phyloP scores from a whole-genome alignment of 2,797 vertebrate species.

The Cetoscarus ocellatus region DNA sequence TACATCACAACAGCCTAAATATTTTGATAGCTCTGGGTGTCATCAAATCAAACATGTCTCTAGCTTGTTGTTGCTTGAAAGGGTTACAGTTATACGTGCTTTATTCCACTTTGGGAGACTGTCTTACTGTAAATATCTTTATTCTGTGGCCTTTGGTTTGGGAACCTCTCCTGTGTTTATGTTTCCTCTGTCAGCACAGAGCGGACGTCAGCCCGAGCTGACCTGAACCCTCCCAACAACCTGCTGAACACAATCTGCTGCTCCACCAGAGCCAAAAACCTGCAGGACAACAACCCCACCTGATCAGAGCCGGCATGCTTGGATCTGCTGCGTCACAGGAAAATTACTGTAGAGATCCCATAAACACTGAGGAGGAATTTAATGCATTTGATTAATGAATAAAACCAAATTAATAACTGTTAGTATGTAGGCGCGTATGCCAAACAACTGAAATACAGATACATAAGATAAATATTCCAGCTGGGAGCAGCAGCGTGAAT shows the following conservation, averaged over 20 bases:
- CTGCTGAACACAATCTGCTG: constrained; percentile 66
- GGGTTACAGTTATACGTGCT: no score
- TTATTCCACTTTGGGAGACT: no score
- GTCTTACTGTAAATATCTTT: background rate
- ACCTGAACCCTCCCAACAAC: constrained; percentile 9
- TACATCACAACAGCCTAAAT: no score
- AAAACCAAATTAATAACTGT: no score
- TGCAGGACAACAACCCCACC: constrained; percentile 21
- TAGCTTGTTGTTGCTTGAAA: no score
- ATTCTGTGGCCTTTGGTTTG: constrained; percentile 1
- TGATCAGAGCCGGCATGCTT: background rate
- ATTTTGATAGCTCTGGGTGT: no score
- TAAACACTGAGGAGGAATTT: background rate
- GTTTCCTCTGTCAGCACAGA: background rate
- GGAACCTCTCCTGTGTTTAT: constrained; percentile 4
- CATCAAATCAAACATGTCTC: no score
- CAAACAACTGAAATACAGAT: no score
- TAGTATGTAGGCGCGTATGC: no score
- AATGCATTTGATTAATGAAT: no score
- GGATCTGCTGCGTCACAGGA: constrained; percentile 18
- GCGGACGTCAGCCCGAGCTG: constrained; percentile 28
- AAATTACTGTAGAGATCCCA: background rate
- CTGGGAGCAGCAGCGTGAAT: no score
- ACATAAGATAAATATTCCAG: no score
- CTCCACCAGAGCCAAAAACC: constrained; percentile 47